Conservation (phyloP, 2,113 vertebrate species). For the Eclectus roratus region DNA sequence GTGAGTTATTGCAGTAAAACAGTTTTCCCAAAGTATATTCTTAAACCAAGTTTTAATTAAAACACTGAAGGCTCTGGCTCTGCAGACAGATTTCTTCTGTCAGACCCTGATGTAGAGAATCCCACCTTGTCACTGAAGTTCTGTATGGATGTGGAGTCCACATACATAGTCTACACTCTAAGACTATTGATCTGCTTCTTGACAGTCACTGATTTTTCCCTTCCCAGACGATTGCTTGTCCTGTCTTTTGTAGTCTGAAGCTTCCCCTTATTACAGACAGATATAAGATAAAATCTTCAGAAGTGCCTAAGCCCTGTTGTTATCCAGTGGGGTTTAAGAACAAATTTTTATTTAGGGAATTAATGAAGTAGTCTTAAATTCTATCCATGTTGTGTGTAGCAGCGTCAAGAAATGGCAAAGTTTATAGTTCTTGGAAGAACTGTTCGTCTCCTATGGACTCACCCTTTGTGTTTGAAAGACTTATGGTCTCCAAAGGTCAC, state of each 20-base stretch:
- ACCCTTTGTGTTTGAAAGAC: neutral
- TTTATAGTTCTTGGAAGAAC: neutral
- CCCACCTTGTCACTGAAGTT: neutral
- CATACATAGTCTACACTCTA: neutral
- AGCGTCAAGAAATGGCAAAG: neutral
- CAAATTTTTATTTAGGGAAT: conserved; percentile 22
- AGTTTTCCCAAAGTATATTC: neutral
- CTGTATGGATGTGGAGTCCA: neutral
- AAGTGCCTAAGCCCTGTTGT: conserved; percentile 59
- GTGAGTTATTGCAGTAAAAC: neutral
- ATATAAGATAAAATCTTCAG: neutral
- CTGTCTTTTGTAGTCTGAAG: conserved; percentile 2
- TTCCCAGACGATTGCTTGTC: neutral
- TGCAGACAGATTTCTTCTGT: neutral
- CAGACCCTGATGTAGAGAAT: neutral
- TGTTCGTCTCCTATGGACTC: neutral
- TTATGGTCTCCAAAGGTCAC: neutral
- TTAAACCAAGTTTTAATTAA: neutral
- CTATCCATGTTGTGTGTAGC: neutral
- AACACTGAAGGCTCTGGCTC: neutral
- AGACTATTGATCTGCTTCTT: neutral
- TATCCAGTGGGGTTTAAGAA: conserved; percentile 39
- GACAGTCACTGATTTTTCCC: neutral
- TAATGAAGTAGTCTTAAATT: neutral
- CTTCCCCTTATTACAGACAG: conserved; percentile 3